Evolutionary conservation across 2,797 vertebrate genomes (phyloP).

Genomic region (Cossypha dichroa): DNA sequence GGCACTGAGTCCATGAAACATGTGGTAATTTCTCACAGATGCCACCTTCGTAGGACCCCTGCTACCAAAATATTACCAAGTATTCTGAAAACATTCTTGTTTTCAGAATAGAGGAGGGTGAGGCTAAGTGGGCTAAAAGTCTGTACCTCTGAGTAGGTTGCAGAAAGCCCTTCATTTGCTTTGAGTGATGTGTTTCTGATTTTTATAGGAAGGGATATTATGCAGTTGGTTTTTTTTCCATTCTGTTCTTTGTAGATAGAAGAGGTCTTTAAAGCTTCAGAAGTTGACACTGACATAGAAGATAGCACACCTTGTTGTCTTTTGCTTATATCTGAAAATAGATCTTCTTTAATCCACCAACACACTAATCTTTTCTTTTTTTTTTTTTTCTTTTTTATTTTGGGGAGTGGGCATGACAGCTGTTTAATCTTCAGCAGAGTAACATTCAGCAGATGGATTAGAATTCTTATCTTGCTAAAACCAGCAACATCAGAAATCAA

Average conservation of each 20-base stretch:
- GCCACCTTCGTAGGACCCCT: no score
- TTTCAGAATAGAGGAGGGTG: background rate
- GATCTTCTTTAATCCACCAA: conserved; percentile 23
- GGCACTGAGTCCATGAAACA: background rate
- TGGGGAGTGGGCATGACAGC: background rate
- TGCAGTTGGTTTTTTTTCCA: background rate
- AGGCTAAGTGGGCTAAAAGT: background rate
- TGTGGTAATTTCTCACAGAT: background rate
- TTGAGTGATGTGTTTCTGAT: background rate
- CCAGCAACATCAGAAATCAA: conserved; percentile 50
- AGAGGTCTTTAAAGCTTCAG: background rate
- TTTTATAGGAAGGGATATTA: background rate
- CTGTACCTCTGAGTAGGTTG: background rate
- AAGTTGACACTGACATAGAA: background rate
- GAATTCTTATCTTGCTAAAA: conserved; percentile 68
- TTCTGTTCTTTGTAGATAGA: background rate
- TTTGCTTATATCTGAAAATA: conserved; percentile 41
- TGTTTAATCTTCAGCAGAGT: conserved; percentile 55
- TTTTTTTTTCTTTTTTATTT: background rate
- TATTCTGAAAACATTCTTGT: background rate
- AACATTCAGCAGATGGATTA: conserved; percentile 57
- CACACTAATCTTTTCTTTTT: background rate
- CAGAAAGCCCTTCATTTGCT: background rate
- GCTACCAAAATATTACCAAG: background rate
- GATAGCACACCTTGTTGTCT: background rate